Percentiles rank a stretch among this genome's conserved stretches.
Conservation (phyloP, 2,888 invertebrate genomes). For the Drosophila anomelani region DNA sequence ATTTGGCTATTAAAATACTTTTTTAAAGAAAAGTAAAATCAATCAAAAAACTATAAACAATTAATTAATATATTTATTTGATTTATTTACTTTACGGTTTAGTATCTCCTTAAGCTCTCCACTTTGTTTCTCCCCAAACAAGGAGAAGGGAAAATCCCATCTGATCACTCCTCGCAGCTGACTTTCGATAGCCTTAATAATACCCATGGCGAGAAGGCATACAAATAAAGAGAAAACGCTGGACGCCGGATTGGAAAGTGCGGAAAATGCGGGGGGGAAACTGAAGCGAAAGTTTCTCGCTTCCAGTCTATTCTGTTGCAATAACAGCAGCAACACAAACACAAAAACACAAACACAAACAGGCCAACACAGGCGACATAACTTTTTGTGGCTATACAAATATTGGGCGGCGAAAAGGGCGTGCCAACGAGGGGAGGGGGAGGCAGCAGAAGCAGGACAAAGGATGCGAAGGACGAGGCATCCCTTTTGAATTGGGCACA, state of each 20-base stretch:
- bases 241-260: not conserved
- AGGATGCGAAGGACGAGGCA: not conserved
- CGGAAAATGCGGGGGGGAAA: not conserved
- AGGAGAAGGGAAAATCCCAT: not conserved
- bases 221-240: not conserved
- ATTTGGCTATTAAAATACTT: not conserved
- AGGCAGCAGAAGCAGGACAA: not conserved
- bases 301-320: constrained; percentile 8
- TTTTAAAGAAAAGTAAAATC: not conserved
- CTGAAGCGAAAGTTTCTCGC: constrained; percentile 13
- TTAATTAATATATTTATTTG: too few species aligned
- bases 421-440: not conserved
- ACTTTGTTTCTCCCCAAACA: not conserved
- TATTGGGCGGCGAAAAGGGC: constrained; percentile 34
- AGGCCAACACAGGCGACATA: not conserved
- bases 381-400: too few species aligned
- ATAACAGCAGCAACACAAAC: constrained; percentile 8
- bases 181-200: not conserved
- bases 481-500: constrained; percentile 14
- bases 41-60: too few species aligned
- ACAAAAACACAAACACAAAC: not conserved
- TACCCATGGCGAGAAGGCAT: not conserved
- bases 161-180: not conserved
- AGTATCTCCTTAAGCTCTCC: not conserved
- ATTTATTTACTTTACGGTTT: not conserved